phyloP scores from a whole-genome alignment of 2,888 invertebrate genomes.

The Sinelater perroti region DNA sequence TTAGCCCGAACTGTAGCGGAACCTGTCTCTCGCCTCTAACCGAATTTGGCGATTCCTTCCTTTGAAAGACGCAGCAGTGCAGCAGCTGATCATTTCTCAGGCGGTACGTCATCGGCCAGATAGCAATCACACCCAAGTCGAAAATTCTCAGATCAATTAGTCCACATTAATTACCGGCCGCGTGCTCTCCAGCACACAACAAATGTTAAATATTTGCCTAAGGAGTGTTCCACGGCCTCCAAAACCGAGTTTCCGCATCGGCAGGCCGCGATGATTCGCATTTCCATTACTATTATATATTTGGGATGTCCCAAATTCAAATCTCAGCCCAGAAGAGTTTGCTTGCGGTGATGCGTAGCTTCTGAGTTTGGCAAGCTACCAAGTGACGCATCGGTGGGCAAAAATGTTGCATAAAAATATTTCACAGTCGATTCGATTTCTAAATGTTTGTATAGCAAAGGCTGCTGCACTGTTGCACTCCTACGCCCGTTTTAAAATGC shows the following conservation, averaged over 20 bases:
- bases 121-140: constrained; percentile 15
- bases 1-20: background rate
- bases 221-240: constrained; percentile 24
- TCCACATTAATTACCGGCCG: constrained; percentile 17
- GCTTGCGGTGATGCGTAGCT: no score
- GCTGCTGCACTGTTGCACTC: no score
- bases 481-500: no score
- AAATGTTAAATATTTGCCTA: constrained; percentile 22
- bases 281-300: no score
- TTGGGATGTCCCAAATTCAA: no score
- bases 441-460: no score
- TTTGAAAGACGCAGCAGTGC: no score
- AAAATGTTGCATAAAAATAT: constrained; percentile 10
- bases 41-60: no score
- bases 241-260: constrained; percentile 24
- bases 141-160: constrained; percentile 13
- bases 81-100: no score
- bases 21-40: no score
- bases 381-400: constrained; percentile 6
- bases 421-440: background rate
- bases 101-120: constrained; percentile 1
- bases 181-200: constrained; percentile 17
- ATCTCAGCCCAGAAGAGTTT: no score
- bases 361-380: background rate
- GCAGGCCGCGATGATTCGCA: constrained; percentile 16